Base-by-base conservation (phyloP, 2,797 vertebrate genomes). In the Masticophis lateralis region DNA sequence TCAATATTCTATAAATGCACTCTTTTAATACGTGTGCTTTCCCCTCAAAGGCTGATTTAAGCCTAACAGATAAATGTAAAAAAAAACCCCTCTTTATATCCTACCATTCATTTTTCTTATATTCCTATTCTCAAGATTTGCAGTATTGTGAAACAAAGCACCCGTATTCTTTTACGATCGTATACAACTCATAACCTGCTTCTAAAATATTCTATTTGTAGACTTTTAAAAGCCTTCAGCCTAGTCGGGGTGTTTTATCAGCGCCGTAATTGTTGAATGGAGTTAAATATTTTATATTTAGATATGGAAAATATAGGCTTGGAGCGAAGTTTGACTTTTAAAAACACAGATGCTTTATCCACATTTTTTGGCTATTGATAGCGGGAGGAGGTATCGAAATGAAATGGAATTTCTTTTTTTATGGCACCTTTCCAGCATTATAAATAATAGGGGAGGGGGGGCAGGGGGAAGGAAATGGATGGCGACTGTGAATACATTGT, bases 111-210 rank as follows among this genome's bases (percentile, higher is more conserved):
- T 79, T 22, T 79, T 47, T 25, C 74, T 79, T 79, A 20, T 25
- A 43, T 79, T 90, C 94, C 92, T 57, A 89, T 89, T 96, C 86
- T 90, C 79, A 89, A 74, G 92, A 94, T 95, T 96, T 96, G 92
- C 91, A 95, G 93, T 95, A 89, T 94, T 95, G 95, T 91, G 95
- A 95, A 94, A n/a, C 74, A 92, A 43, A 91, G 91, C 92, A 88
- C 27, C 10, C 89, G 90, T 60, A 94, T 83, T 56, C 74, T 91
- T 79, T 86, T 93, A 89, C 74, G 56, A 59, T 91, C 89, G 92
- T 74, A 87, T 88, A 94, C 94, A 91, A 95, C 9, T 93, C 93
- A 95, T 92, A 94, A 96, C 93, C 59, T 88, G 93, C 91, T 8
- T 94, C 92, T 88, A 94, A 91, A 56, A n/a, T 37, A 66, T 92